Base-by-base conservation (phyloP, 2,113 vertebrate species). In the Oryzias melastigma region DNA sequence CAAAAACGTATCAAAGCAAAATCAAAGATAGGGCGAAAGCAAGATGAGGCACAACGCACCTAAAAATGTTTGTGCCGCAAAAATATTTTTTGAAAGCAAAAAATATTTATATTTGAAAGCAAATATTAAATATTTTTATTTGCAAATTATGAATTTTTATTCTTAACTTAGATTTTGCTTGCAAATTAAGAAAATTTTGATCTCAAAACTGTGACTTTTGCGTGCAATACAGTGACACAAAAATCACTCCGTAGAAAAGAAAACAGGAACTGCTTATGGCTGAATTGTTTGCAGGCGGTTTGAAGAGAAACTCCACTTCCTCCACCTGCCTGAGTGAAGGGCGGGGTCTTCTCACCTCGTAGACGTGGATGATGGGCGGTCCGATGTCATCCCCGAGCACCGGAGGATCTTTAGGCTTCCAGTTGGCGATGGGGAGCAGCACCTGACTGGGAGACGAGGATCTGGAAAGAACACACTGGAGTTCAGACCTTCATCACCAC, bases 361-460 rank as follows among this genome's bases (percentile, higher is more conserved):
- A 99, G 73, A 97, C 92, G 18, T 98, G 95, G 50, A 95, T 88
- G 54, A 99, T 95, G 15, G 93, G 87, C 1, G 97, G 96, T 1
- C 97, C 97, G n/a, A 98, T 91, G 18, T 99, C 96, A 15, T 98
- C 96, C 78, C 93, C 95, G 0, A 89, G 83, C 70, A 92, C 87
- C 0, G 95, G 92, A 48, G 88, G 90, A 14, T 93, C 90, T 79
- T 92, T 94, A 0, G 91, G 81, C 62, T 95, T 91, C 96, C 96
- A 98, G 43, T 97, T 98, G 52, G 95, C 90, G 58, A 99, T 95
- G 6, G 97, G 97, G 47, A 99, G 92, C 76, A 99, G 93, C 52
- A 98, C 90, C 74, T 98, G 95, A 75, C 93, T 92, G 25, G 97
- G 97, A 44, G 93, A 94, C 0, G 96, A 97, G 1, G 95, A 92